Evolutionary conservation across 2,797 vertebrate genomes (phyloP).

Genomic region (Vipera latastei): DNA sequence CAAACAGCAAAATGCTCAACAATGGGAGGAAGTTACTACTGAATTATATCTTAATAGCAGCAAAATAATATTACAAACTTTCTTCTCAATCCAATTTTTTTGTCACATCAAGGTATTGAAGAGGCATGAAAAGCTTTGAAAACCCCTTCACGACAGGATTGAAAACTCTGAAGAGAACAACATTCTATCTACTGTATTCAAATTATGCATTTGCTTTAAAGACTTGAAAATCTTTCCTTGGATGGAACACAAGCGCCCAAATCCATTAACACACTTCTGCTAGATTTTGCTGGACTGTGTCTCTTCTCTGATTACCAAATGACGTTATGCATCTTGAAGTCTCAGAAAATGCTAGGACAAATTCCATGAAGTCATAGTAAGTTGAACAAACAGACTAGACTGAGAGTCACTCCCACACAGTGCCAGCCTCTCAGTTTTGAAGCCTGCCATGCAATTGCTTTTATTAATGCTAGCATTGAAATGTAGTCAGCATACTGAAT

Average conservation of each 20-base stretch:
- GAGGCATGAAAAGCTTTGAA: background rate
- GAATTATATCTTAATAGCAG: background rate
- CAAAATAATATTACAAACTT: background rate
- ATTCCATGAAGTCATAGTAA: background rate
- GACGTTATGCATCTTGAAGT: background rate
- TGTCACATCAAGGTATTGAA: background rate
- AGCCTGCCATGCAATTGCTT: background rate
- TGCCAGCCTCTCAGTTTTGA: background rate
- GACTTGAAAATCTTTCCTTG: too few relatives aligned
- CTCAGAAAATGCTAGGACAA: background rate
- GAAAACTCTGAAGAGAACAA: background rate
- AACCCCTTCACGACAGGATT: background rate
- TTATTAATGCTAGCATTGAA: background rate
- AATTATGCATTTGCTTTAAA: background rate
- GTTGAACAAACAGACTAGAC: background rate
- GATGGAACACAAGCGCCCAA: background rate
- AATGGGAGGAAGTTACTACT: background rate
- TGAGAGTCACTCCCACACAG: background rate
- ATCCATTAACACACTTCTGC: background rate
- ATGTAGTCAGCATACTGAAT: background rate
- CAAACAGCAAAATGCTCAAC: background rate
- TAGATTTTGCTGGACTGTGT: background rate
- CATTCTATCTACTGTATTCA: background rate
- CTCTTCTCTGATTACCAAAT: background rate
- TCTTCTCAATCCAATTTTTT: background rate